These are phyloP conservation scores for Lytechinus pictus DNA, from an alignment of 35 echinoderm and acorn worm species.

Conservation along the genomic window DNA sequence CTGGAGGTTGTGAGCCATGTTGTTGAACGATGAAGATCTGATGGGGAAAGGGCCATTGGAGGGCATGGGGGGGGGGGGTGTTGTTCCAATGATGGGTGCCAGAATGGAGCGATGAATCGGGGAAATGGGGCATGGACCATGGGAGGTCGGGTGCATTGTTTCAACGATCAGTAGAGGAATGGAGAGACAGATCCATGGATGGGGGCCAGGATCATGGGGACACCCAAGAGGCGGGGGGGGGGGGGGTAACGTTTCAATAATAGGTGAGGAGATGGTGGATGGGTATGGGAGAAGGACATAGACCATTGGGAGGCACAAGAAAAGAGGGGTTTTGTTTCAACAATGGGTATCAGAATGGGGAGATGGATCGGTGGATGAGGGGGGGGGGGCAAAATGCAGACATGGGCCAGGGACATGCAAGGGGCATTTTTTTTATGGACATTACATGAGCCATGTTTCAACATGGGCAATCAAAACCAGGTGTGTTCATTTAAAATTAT, in stretches of 20 bases:
- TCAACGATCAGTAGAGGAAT: too few relatives aligned
- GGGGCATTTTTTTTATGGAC: too few relatives aligned
- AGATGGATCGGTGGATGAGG: neutral
- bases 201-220: too few relatives aligned
- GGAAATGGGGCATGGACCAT: too few relatives aligned
- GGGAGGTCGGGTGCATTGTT: too few relatives aligned
- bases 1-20: constrained; percentile 46
- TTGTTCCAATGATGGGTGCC: neutral
- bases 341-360: constrained; percentile 26
- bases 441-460: neutral
- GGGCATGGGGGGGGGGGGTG: neutral
- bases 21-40: constrained; percentile 55
- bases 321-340: neutral
- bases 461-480: neutral
- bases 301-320: too few relatives aligned
- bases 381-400: neutral
- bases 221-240: too few relatives aligned
- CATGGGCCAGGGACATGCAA: neutral
- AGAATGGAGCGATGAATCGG: neutral
- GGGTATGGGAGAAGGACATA: too few relatives aligned
- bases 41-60: neutral
- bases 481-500: neutral
- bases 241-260: too few relatives aligned
- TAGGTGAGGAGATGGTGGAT: too few relatives aligned
- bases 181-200: too few relatives aligned